Conservation (phyloP, 2,797 vertebrate species). For the Hypotaenidia philippensis region DNA sequence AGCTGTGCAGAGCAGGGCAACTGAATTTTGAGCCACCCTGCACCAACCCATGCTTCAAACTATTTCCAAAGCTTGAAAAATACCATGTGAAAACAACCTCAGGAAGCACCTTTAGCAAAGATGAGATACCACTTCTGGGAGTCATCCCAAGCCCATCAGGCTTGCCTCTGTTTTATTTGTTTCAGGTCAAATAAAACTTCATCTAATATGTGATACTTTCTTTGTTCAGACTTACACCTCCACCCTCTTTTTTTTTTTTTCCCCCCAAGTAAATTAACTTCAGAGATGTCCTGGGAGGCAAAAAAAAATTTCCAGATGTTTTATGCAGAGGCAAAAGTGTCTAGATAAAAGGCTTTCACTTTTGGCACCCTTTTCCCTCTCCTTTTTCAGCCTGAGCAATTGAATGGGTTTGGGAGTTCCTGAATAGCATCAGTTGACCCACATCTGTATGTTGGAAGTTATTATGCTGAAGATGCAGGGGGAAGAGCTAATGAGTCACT, state of each 20-base stretch:
- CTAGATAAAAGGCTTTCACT: not conserved
- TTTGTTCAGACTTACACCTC: not conserved
- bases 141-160: not conserved
- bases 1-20: not conserved
- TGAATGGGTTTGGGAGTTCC: not conserved
- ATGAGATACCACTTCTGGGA: not conserved
- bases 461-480: not conserved
- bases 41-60: not conserved
- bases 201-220: not conserved
- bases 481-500: constrained; percentile 60
- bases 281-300: not conserved
- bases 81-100: not conserved
- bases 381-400: not conserved
- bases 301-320: not conserved
- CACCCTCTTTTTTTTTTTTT: not conserved
- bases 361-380: not conserved
- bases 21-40: not conserved
- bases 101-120: not conserved
- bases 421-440: constrained; percentile 16
- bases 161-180: not conserved
- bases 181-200: constrained; percentile 42
- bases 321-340: not conserved
- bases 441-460: not conserved
- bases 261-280: not conserved
- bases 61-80: not conserved